Evolutionary conservation across 1,140 invertebrate genomes (phyloP).

Genomic region (Octopus sinensis): DNA sequence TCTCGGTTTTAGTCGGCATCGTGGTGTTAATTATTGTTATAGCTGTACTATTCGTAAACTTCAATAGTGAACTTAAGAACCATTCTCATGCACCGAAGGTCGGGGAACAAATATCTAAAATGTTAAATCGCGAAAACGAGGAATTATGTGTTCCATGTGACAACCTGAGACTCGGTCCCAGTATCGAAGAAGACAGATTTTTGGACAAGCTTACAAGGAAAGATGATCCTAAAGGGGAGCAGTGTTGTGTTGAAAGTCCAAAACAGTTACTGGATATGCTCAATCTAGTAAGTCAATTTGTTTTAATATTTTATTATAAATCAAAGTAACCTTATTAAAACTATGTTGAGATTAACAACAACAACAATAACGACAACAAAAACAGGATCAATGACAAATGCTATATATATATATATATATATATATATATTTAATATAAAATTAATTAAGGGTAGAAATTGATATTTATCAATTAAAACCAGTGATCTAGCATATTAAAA

Average conservation of each 20-base stretch:
- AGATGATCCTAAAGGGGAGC: constrained; percentile 25
- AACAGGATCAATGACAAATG: not conserved
- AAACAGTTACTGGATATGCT: constrained; percentile 36
- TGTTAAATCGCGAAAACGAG: constrained; percentile 32
- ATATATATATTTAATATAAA: no score
- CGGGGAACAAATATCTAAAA: constrained; percentile 39
- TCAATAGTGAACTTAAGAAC: constrained; percentile 37
- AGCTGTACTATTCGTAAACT: constrained; percentile 37
- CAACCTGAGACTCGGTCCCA: constrained; percentile 39
- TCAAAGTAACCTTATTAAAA: not conserved
- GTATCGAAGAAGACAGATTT: constrained; percentile 36
- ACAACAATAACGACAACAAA: not conserved
- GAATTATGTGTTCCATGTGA: constrained; percentile 41
- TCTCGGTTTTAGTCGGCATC: constrained; percentile 32
- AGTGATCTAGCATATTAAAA: no score
- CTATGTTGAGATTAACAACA: not conserved
- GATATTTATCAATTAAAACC: no score
- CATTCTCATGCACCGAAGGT: constrained; percentile 46
- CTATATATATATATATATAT: not conserved
- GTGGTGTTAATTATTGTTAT: constrained; percentile 38
- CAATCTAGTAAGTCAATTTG: constrained; percentile 36
- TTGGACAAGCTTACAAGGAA: constrained; percentile 35
- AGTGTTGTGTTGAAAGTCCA: constrained; percentile 43
- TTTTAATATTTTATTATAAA: not conserved
- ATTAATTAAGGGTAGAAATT: no score